Evolutionary conservation across 2,888 invertebrate species (phyloP).

Genomic region (Eumerus sabulonum): DNA sequence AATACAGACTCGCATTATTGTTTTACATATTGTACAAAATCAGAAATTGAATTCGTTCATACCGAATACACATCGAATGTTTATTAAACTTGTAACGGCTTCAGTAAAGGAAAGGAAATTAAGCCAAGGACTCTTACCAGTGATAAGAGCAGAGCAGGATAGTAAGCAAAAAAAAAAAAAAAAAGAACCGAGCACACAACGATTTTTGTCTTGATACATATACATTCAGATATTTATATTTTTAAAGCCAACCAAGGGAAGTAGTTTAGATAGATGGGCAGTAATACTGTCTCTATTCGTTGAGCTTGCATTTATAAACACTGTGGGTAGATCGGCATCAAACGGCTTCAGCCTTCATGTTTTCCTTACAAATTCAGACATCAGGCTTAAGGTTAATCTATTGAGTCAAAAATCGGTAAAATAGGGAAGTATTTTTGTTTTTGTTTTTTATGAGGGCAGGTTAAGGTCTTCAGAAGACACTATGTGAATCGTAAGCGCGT

Average conservation of each 20-base stretch:
- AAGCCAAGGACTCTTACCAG: too few relatives aligned
- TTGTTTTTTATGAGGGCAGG: too few relatives aligned
- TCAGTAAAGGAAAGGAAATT: neutral
- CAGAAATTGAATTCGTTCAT: conserved; percentile 5
- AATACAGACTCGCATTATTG: conserved; percentile 58
- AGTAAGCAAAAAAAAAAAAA: conserved; percentile 18
- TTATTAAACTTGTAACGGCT: conserved; percentile 23
- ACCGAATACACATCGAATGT: conserved; percentile 54
- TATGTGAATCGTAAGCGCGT: too few relatives aligned
- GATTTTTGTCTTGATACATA: conserved; percentile 43
- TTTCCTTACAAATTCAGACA: too few relatives aligned
- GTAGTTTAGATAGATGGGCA: conserved; percentile 11
- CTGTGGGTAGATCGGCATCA: too few relatives aligned
- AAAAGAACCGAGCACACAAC: conserved; percentile 49
- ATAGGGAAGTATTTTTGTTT: too few relatives aligned
- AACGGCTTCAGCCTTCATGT: too few relatives aligned
- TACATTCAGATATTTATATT: neutral
- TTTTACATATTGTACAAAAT: conserved; percentile 46
- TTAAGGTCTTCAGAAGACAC: too few relatives aligned
- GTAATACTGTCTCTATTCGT: conserved; percentile 1
- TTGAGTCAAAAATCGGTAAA: too few relatives aligned
- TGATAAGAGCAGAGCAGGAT: neutral
- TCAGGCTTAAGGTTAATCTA: too few relatives aligned
- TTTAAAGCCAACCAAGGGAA: conserved; percentile 12
- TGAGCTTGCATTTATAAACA: too few relatives aligned